These are phyloP conservation scores for Leucoma salicis DNA, from an alignment of 2,888 invertebrate genomes.

Conservation along the genomic window DNA sequence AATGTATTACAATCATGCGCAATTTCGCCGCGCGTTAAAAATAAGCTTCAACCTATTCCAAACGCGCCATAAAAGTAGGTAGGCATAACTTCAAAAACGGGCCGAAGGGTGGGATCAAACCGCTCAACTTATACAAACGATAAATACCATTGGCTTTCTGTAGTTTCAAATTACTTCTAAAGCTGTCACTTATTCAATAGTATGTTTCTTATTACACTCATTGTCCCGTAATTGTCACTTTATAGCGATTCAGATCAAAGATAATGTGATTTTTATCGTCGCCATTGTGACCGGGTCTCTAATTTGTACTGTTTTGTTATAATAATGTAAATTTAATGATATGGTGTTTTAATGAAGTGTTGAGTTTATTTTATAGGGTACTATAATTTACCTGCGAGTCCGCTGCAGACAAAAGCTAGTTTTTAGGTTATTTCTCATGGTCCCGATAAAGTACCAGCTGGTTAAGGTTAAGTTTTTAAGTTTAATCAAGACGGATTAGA, in stretches of 20 bases:
- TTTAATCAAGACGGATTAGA: too few relatives aligned
- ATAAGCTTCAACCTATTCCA: too few relatives aligned
- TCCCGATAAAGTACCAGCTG: too few relatives aligned
- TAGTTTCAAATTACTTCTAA: constrained; percentile 8
- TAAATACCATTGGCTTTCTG: constrained; percentile 2
- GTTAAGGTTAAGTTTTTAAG: too few relatives aligned
- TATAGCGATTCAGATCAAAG: constrained; percentile 10
- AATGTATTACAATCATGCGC: too few relatives aligned
- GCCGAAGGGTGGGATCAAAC: neutral
- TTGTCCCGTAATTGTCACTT: constrained; percentile 14
- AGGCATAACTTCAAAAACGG: too few relatives aligned
- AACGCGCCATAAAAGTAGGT: too few relatives aligned
- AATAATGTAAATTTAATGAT: constrained; percentile 13
- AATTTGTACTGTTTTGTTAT: constrained; percentile 3
- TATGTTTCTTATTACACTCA: constrained; percentile 7
- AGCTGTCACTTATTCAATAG: constrained; percentile 6
- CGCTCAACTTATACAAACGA: constrained; percentile 2
- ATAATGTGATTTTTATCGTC: constrained; percentile 15
- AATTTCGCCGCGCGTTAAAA: too few relatives aligned
- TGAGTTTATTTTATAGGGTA: neutral
- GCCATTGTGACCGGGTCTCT: constrained; percentile 2
- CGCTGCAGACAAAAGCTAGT: too few relatives aligned
- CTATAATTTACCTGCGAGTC: too few relatives aligned
- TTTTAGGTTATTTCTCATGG: too few relatives aligned
- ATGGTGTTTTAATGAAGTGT: constrained; percentile 10